Evolutionary conservation across 2,113 vertebrate species (phyloP).

Genomic region (Amphiprion percula): DNA sequence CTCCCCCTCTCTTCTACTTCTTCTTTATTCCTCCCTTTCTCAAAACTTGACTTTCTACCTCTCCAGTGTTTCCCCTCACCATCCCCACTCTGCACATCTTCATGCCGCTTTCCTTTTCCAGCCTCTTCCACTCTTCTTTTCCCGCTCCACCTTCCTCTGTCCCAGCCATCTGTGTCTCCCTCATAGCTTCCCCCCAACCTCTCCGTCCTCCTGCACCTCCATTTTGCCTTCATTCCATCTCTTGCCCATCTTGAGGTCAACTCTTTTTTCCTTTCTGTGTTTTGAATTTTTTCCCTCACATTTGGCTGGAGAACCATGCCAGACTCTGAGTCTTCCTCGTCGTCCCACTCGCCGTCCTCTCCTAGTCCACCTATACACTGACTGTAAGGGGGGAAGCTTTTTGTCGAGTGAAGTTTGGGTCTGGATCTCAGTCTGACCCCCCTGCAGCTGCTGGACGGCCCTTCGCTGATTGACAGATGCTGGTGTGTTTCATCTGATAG

Average conservation of each 20-base stretch:
- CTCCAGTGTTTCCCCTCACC: constrained; percentile 36
- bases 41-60: constrained; percentile 27
- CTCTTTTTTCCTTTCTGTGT: constrained; percentile 26
- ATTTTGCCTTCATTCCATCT: constrained; percentile 47
- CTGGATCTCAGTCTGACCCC: constrained; percentile 32
- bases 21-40: constrained; percentile 16
- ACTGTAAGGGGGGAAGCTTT: constrained; percentile 76
- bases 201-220: constrained; percentile 57
- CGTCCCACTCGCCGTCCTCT: not conserved
- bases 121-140: constrained; percentile 38
- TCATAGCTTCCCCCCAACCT: constrained; percentile 46
- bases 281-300: not conserved
- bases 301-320: not conserved
- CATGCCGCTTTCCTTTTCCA: not conserved
- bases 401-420: constrained; percentile 64
- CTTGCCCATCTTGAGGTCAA: constrained; percentile 10
- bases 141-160: constrained; percentile 27
- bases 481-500: constrained; percentile 31
- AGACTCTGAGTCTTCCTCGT: not conserved
- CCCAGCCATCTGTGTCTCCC: constrained; percentile 1
- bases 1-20: constrained; percentile 13
- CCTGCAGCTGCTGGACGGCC: constrained; percentile 21
- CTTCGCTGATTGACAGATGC: constrained; percentile 27
- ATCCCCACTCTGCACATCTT: not conserved
- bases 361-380: constrained; percentile 71